A percentile compares a stretch with the other conserved stretches of the same genome.
These are phyloP conservation scores for Bombus pyrosoma DNA, from an alignment of 1,140 invertebrate genomes.

Conservation along the genomic window DNA sequence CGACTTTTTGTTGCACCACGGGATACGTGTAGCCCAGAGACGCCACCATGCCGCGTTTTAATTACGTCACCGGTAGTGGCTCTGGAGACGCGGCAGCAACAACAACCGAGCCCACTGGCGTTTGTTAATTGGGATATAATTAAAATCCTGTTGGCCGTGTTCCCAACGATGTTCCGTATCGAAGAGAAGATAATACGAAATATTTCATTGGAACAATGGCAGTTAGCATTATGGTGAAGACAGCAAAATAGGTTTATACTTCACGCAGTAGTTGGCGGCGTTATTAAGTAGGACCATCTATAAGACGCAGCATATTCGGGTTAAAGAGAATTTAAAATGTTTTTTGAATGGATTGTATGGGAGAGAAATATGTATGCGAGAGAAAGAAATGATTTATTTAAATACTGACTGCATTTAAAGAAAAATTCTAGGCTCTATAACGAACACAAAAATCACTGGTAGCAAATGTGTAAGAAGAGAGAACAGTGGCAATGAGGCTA, in stretches of 20 bases:
- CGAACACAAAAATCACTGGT: background rate
- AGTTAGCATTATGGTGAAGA: background rate
- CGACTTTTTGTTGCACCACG: slow-evolving; percentile 27
- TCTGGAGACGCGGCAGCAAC: background rate
- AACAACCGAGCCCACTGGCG: background rate
- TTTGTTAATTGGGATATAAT: slow-evolving; percentile 40
- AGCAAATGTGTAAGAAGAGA: too few species aligned
- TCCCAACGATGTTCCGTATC: background rate
- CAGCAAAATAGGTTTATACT: background rate
- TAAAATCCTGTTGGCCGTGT: background rate
- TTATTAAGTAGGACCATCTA: background rate
- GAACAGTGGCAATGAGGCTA: slow-evolving; percentile 15
- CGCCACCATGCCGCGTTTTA: slow-evolving; percentile 23
- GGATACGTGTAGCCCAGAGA: slow-evolving; percentile 1
- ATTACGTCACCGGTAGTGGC: slow-evolving; percentile 24
- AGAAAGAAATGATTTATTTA: background rate
- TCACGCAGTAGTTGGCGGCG: background rate
- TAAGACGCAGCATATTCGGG: background rate
- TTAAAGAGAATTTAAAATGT: background rate
- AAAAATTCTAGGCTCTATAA: too few species aligned
- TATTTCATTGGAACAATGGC: background rate
- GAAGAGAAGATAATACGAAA: background rate
- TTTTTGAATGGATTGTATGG: background rate
- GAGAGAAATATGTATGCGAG: background rate
- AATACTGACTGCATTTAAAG: background rate